Percentiles rank a stretch among this genome's conserved stretches.
phyloP scores from a whole-genome alignment of 2,113 vertebrate species.

The Brachypteracias leptosomus region DNA sequence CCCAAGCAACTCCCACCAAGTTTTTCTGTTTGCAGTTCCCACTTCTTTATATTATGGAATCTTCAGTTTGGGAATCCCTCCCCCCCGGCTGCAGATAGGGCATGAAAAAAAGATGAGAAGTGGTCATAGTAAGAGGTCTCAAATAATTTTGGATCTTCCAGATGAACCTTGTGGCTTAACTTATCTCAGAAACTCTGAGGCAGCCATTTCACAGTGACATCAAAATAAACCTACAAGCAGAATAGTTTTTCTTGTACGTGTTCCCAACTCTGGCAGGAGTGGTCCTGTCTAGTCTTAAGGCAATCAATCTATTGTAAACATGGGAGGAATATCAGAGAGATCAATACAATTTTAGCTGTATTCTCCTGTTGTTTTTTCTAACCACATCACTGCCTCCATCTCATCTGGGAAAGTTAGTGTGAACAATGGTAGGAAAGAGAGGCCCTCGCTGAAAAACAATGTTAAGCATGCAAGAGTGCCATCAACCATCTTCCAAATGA shows the following conservation, averaged over 20 bases:
- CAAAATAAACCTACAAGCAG: background rate
- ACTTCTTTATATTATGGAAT: background rate
- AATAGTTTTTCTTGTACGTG: background rate
- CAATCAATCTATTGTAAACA: background rate
- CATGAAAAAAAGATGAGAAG: background rate
- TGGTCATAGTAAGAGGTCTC: background rate
- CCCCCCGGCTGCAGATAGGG: background rate
- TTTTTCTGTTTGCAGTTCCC: background rate
- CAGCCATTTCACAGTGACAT: background rate
- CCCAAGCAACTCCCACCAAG: background rate
- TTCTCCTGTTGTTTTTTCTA: background rate
- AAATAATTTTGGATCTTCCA: background rate
- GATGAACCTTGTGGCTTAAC: background rate
- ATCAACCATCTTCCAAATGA: slow-evolving; percentile 9
- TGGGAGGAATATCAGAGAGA: background rate
- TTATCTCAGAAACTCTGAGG: background rate
- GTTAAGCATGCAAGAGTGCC: background rate
- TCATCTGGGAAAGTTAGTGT: background rate
- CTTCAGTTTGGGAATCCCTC: background rate
- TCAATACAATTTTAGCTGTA: background rate
- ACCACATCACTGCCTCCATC: background rate
- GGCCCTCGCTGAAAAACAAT: background rate
- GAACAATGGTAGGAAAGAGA: background rate
- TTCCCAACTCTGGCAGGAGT: background rate
- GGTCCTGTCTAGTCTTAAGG: background rate